Conservation (phyloP, 2,797 vertebrate genomes). For the Myotis findleyi region DNA sequence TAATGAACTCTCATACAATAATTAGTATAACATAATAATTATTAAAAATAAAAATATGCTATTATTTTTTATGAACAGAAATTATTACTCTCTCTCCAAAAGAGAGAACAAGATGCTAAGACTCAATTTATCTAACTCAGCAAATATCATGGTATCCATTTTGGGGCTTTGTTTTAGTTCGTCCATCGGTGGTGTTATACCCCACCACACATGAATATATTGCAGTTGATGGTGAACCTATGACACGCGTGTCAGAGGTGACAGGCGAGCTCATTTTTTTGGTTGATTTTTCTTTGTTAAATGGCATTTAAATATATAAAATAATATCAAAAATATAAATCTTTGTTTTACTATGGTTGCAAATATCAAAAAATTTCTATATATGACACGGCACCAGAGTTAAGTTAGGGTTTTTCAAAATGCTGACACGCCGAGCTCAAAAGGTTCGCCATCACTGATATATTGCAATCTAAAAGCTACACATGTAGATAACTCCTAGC, state of each 20-base stretch:
- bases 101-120: neutral
- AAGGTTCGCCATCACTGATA: neutral
- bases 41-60: neutral
- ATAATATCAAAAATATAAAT: no score
- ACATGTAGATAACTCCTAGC: neutral
- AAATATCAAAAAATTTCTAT: no score
- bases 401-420: no score
- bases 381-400: no score
- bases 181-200: neutral
- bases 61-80: neutral
- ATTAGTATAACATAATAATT: neutral
- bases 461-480: neutral
- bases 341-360: no score
- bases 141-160: neutral
- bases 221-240: neutral
- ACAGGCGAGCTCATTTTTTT: no score
- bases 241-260: no score
- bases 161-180: neutral
- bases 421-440: no score
- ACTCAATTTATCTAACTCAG: neutral
- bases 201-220: neutral
- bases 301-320: no score
- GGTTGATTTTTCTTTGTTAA: no score
- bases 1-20: neutral
- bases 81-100: neutral